Percentiles rank a stretch among this genome's conserved stretches.
Conservation (phyloP, 2,113 vertebrate genomes). For the Pogonocichla stellata region DNA sequence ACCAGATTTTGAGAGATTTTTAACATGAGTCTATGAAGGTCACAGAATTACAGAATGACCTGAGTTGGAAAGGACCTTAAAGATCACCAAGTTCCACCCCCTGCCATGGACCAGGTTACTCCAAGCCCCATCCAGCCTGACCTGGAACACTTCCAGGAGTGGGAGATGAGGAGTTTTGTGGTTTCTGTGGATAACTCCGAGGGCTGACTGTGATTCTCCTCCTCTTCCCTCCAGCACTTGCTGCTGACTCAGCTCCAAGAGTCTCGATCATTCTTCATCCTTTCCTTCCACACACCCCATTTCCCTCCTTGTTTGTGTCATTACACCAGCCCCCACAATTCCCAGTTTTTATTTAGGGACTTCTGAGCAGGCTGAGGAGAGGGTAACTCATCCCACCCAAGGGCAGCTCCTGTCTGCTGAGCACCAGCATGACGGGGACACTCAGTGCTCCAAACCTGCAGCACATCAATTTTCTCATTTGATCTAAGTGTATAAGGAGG, state of each 20-base stretch:
- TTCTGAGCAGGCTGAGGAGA: neutral
- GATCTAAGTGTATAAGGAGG: neutral
- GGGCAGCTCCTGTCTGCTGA: neutral
- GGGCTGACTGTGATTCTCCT: neutral
- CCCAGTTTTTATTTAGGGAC: neutral
- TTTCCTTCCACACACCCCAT: neutral
- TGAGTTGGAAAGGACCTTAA: neutral
- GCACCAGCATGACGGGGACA: neutral
- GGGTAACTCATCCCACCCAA: neutral
- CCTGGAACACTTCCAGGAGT: neutral
- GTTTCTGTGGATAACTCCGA: neutral
- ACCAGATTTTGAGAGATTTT: neutral
- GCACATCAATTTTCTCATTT: neutral
- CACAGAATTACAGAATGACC: neutral
- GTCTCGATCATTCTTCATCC: neutral
- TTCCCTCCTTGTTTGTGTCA: neutral
- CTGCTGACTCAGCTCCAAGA: neutral
- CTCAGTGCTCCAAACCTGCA: neutral
- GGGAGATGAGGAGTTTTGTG: neutral
- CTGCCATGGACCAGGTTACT: neutral
- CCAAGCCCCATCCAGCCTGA: neutral
- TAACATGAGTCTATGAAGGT: neutral
- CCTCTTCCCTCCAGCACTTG: neutral
- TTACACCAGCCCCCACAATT: neutral
- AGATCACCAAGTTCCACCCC: fast-evolving